Percentiles rank a stretch among this genome's conserved stretches.
phyloP scores from a whole-genome alignment of 2,888 invertebrate species.

The Ceraclea dissimilis region DNA sequence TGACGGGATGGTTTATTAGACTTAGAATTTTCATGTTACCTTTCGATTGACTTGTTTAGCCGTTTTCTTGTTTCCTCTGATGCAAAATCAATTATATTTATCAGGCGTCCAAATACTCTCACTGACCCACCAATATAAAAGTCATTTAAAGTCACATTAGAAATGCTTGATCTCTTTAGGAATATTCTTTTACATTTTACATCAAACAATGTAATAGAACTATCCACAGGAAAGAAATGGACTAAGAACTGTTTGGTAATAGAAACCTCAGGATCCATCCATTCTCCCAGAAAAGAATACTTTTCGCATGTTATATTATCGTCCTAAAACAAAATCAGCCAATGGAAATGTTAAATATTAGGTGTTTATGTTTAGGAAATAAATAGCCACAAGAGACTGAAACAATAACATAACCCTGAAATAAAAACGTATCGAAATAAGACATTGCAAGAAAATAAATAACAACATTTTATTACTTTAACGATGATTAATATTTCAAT shows the following conservation, averaged over 20 bases:
- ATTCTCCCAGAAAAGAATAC: slow-evolving; percentile 68
- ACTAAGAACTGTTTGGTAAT: slow-evolving; percentile 67
- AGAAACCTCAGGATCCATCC: slow-evolving; percentile 77
- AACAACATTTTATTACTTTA: too few species aligned
- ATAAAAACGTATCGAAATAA: too few species aligned
- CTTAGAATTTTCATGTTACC: slow-evolving; percentile 52
- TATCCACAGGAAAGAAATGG: slow-evolving; percentile 69
- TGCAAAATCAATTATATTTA: slow-evolving; percentile 66
- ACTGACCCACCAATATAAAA: slow-evolving; percentile 69
- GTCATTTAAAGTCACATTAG: slow-evolving; percentile 55
- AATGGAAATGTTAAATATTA: too few species aligned
- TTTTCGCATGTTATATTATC: slow-evolving; percentile 44
- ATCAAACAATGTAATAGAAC: slow-evolving; percentile 74
- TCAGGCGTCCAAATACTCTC: slow-evolving; percentile 64
- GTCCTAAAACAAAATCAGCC: slow-evolving; percentile 35
- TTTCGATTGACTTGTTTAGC: slow-evolving; percentile 55
- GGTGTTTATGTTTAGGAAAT: too few species aligned
- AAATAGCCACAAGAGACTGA: too few species aligned
- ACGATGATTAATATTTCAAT: too few species aligned
- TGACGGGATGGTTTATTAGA: too few species aligned
- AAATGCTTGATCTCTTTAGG: slow-evolving; percentile 60
- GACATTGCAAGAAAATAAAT: too few species aligned
- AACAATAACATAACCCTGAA: too few species aligned
- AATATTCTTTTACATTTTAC: slow-evolving; percentile 56
- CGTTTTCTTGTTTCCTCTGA: slow-evolving; percentile 59